Conservation (phyloP, 2,888 invertebrate species). For the Stenodema calcarata region DNA sequence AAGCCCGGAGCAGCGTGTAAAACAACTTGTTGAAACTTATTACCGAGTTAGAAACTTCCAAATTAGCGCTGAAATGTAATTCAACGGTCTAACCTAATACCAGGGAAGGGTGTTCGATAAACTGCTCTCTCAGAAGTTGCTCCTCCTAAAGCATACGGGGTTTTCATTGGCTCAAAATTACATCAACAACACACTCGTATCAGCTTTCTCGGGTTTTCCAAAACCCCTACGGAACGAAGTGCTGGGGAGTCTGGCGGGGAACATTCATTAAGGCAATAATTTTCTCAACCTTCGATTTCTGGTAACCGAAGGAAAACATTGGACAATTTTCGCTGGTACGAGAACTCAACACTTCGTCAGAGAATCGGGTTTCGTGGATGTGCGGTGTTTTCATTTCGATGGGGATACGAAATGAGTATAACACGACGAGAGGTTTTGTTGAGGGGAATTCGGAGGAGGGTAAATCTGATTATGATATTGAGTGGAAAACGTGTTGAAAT, state of each 20-base stretch:
- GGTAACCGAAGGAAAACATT: not conserved
- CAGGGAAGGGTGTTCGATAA: not conserved
- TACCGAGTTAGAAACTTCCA: conserved; percentile 30
- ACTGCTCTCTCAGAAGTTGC: not conserved
- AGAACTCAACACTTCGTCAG: not conserved
- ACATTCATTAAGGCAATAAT: not conserved
- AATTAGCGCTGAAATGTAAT: conserved; percentile 40
- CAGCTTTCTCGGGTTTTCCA: not conserved
- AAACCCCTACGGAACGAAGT: not conserved
- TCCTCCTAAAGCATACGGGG: not conserved
- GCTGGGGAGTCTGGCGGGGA: not conserved
- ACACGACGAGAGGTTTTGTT: not conserved
- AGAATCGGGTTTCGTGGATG: not conserved
- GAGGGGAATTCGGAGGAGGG: not conserved
- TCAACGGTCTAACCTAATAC: conserved; percentile 33
- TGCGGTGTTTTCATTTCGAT: not conserved
- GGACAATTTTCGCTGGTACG: not conserved
- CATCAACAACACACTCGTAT: conserved; percentile 16
- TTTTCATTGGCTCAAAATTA: not conserved
- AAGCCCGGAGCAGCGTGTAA: not conserved
- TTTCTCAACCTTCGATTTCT: not conserved
- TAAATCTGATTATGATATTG: not conserved
- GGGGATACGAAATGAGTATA: not conserved
- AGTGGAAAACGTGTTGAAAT: too few species aligned
- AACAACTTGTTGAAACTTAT: conserved; percentile 43